Base-by-base conservation (phyloP, 2,888 invertebrate genomes). In the Mongoloraphidia duomilia region DNA sequence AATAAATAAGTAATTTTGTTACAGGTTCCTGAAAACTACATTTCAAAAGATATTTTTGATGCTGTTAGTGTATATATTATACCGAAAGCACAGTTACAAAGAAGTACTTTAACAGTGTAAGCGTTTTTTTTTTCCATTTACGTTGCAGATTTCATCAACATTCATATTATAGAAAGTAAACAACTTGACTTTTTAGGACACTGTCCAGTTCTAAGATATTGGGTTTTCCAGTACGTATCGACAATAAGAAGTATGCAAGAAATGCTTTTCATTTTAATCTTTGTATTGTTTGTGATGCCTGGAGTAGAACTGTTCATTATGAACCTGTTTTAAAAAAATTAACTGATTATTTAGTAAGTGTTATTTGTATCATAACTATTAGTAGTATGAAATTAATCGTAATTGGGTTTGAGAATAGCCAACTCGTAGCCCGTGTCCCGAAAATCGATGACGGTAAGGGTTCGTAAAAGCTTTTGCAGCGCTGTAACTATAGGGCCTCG, bases 211-310 rank as follows among this genome's bases (percentile, higher is more conserved):
- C 84, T 60, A 94, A 94, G 70, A 89, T 95, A 56, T 76, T 95
- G 12, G 94, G 94, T 0, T 94, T 88, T 66, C 95, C 95, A 0
- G 87, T 94, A 39, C 78, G 84, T 54, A 93, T 96, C 50, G 85
- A 89, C 58, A 82, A 86, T 66, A 79, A 85, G 45, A 84, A 89
- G 60, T 96, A 96, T 69, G 83, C 84, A 11, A 74, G 96, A 47
- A 96, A 96, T 69, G 89, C 90, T n/a, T 88, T 91, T 60, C 84
- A 93, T 53, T 96, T 96, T 70, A 96, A 96, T 69, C 68, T 93
- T 34, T 94, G 94, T 66, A 92, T 96, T 63, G 92, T 95, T 0
- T 94, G 92, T 62, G 89, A 92, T 62, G 84, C 88, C 46, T 82
- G 84, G 72, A 85, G 91, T 1, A 77, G 90, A 50, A 91, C 93